Conservation (phyloP, 2,888 invertebrate genomes). For the Chrysotoxum bicinctum region DNA sequence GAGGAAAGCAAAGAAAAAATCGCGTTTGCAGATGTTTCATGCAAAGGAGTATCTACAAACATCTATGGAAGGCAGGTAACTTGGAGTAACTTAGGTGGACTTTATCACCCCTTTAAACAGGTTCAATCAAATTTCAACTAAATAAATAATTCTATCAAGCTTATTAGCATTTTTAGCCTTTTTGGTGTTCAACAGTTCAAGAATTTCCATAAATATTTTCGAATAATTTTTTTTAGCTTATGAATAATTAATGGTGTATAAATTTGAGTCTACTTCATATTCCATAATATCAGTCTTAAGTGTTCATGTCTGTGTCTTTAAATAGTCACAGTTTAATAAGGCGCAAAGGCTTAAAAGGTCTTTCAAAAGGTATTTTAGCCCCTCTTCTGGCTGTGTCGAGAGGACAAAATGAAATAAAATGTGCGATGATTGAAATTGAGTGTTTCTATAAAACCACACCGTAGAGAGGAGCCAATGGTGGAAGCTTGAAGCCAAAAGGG, state of each 20-base stretch:
- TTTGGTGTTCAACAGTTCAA: neutral
- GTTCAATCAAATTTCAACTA: constrained; percentile 20
- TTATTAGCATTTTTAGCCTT: constrained; percentile 18
- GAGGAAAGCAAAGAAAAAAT: neutral
- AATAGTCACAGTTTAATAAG: constrained; percentile 34
- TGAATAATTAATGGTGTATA: constrained; percentile 2
- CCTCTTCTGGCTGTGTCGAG: neutral
- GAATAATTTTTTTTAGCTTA: constrained; percentile 7
- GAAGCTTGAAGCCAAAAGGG: constrained; percentile 18
- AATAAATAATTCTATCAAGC: constrained; percentile 27
- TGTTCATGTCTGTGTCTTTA: constrained; percentile 21
- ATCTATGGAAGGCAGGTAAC: neutral
- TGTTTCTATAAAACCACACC: neutral
- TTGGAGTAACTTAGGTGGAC: neutral
- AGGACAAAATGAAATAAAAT: constrained; percentile 35
- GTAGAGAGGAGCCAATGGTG: neutral
- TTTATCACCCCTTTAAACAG: neutral
- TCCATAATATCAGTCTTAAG: neutral
- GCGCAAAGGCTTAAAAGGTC: constrained; percentile 23
- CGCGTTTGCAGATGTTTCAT: constrained; percentile 37
- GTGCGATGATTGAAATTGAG: constrained; percentile 52
- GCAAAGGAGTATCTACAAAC: neutral
- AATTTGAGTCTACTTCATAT: neutral
- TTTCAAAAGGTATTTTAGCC: constrained; percentile 25
- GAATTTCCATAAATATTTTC: constrained; percentile 6